Base-by-base conservation (phyloP, 2,113 vertebrate species). In the Platanista minor region DNA sequence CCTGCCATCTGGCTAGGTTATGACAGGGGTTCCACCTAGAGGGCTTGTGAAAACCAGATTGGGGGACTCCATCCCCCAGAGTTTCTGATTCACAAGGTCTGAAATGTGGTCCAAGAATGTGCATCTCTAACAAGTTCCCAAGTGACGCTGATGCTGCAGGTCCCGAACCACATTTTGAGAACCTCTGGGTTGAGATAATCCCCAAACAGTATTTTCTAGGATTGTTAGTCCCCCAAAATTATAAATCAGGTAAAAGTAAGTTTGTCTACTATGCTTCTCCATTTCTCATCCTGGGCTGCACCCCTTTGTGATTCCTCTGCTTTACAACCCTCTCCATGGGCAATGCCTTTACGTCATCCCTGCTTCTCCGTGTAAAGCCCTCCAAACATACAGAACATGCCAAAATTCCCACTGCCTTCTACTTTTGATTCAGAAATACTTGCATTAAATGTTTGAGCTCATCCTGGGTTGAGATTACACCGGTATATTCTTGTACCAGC, bases 321-420 rank as follows among this genome's bases (percentile, higher is more conserved):
- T 31, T 18, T 80, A 6, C 61, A 46, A 71, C 8, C 20, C 31
- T 71, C 13, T 46, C n/a, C 21, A 27, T 13, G 13, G 13, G 9
- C 23, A 21, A 25, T 3, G 3, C 4, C 3, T 36, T 36, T 1
- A 29, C 0, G 6, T 52, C 8, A 54, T 43, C 62, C 81, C n/a
- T 64, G 7, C 25, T 21, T 87, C n/a, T 23, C 33, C 49, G 21
- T 9, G 1, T 8, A 6, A 88, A 59, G 13, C 17, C 23, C 18
- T 85, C 20, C 6, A 67, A 33, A 14, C 2, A 54, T 15, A 31
- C 0, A 49, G n/a, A 80, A 43, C 18, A 49, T 21, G 13, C 11
- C 25, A 29, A 66, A 43, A 12, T 43, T n/a, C 33, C 33, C 61
- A 72, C 17, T 29, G 8, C 4, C 31, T 71, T 13, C 2, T 72